Percentiles rank a stretch among this genome's conserved stretches.
Evolutionary conservation across 2,797 vertebrate species (phyloP).

Genomic region (Oryzias sinensis): DNA sequence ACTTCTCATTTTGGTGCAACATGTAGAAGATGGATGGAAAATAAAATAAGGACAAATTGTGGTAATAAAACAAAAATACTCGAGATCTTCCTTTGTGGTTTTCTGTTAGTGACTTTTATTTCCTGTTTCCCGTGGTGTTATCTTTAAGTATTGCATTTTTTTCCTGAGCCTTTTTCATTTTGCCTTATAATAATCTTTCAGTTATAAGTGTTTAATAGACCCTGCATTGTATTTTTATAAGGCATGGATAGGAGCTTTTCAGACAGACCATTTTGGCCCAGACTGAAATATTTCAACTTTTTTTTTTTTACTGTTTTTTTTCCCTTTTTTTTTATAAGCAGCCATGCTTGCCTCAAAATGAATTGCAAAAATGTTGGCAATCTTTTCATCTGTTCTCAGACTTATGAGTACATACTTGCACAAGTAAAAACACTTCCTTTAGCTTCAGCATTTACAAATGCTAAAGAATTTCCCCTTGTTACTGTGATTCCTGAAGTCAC

Average conservation of each 20-base stretch:
- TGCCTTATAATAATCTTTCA: slow-evolving; percentile 3
- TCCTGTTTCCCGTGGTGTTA: not conserved
- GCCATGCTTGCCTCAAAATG: slow-evolving; percentile 22
- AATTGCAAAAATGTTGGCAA: slow-evolving; percentile 20
- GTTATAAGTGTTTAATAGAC: slow-evolving; percentile 7
- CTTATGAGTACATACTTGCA: slow-evolving; percentile 11
- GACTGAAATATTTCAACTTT: slow-evolving; percentile 23
- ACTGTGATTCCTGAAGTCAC: too few species aligned
- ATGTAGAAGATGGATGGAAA: not conserved
- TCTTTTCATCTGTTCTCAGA: slow-evolving; percentile 5
- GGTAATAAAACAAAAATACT: not conserved
- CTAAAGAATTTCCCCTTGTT: too few species aligned
- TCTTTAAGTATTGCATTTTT: slow-evolving; percentile 7
- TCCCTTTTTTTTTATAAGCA: slow-evolving; percentile 10
- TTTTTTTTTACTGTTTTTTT: slow-evolving; percentile 15
- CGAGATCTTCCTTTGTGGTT: not conserved
- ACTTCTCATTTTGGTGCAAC: slow-evolving; percentile 9
- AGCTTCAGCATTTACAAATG: too few species aligned
- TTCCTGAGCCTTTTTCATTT: slow-evolving; percentile 6
- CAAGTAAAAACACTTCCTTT: not conserved
- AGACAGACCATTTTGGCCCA: slow-evolving; percentile 13
- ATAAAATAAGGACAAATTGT: not conserved
- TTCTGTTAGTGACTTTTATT: not conserved
- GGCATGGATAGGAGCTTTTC: slow-evolving; percentile 13
- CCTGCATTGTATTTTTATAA: slow-evolving; percentile 28